Evolutionary conservation across 2,113 vertebrate genomes (phyloP).

Genomic region (Ibidorhyncha struthersii): DNA sequence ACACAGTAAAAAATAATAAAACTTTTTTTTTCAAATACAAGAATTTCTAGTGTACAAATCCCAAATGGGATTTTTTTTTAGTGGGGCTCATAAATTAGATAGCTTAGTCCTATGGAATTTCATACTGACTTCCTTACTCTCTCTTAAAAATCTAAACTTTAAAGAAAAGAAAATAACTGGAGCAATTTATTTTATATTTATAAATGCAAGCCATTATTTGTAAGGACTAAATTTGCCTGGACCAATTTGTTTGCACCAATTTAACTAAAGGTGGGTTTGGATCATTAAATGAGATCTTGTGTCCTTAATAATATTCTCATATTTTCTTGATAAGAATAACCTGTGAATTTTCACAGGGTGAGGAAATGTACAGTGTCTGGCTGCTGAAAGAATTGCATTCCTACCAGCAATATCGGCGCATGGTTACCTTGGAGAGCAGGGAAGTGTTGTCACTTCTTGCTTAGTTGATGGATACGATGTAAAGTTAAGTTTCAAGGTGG

Average conservation of each 20-base stretch:
- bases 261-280: not conserved
- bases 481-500: slow-evolving; percentile 58
- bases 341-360: not conserved
- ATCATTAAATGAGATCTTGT: not conserved
- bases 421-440: not conserved
- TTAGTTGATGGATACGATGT: slow-evolving; percentile 19
- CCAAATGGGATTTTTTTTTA: not conserved
- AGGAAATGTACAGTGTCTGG: not conserved
- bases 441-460: not conserved
- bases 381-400: not conserved
- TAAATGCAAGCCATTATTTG: not conserved
- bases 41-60: not conserved
- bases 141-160: not conserved
- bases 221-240: not conserved
- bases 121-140: not conserved
- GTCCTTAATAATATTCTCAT: not conserved
- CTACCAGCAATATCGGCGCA: not conserved
- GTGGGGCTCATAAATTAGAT: not conserved
- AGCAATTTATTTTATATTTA: not conserved
- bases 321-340: not conserved
- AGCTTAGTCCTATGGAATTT: not conserved
- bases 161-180: not conserved
- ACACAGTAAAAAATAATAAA: not conserved
- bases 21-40: not conserved
- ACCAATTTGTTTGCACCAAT: not conserved